Conservation (phyloP, 2,797 vertebrate species). For the Molossus molossus region DNA sequence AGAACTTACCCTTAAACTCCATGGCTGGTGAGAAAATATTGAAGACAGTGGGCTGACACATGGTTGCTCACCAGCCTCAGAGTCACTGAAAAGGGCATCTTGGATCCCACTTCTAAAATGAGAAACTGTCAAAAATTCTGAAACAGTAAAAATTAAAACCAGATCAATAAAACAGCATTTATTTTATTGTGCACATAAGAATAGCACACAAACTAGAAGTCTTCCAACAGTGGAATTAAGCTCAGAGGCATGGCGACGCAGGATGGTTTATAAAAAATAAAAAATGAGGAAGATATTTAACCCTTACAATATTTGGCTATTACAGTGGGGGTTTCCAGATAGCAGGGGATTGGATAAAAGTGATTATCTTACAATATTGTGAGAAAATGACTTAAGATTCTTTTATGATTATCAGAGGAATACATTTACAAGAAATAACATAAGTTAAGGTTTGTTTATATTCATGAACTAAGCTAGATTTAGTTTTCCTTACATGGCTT, state of each 20-base stretch:
- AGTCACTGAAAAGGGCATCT: not conserved
- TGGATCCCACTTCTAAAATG: not conserved
- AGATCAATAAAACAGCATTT: not conserved
- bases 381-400: not conserved
- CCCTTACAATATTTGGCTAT: not conserved
- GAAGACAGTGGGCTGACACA: not conserved
- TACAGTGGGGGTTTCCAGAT: not conserved
- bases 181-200: not conserved
- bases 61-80: not conserved
- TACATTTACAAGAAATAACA: not conserved
- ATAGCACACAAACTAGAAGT: not conserved
- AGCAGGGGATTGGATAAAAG: not conserved
- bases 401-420: conserved; percentile 13
- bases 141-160: not conserved
- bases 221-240: not conserved
- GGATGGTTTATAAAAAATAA: not conserved
- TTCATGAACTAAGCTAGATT: not conserved
- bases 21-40: not conserved
- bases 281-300: not conserved
- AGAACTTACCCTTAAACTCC: not conserved
- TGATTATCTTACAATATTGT: not conserved
- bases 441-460: not conserved
- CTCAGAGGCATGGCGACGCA: not conserved
- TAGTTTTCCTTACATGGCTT: not conserved
- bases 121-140: not conserved